These are phyloP conservation scores for Eupsilia transversa DNA, from an alignment of 2,888 invertebrate species.

Conservation along the genomic window DNA sequence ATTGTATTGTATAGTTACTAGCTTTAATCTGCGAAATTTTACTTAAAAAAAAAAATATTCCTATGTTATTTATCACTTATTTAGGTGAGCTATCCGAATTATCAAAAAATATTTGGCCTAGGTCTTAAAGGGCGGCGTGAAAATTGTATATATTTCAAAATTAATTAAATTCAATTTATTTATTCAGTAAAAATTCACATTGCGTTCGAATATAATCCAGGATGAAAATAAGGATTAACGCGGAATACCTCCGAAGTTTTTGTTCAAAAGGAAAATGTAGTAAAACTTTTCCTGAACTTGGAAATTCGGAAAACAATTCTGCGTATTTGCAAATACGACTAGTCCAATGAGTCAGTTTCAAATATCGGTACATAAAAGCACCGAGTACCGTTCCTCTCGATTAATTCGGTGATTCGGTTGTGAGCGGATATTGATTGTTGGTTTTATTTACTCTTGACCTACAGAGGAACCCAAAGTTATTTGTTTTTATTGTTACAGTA, in stretches of 20 bases:
- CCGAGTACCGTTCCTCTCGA: not conserved
- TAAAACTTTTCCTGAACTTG: too few relatives aligned
- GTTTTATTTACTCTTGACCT: conserved; percentile 29
- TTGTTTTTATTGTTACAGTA: not conserved
- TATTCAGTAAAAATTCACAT: too few relatives aligned
- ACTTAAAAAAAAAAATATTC: too few relatives aligned
- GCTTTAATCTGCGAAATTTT: too few relatives aligned
- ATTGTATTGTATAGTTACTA: not conserved
- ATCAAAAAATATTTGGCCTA: too few relatives aligned
- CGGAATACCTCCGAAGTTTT: not conserved
- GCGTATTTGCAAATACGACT: not conserved
- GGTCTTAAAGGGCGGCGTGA: too few relatives aligned
- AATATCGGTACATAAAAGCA: conserved; percentile 10
- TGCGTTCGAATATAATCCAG: too few relatives aligned
- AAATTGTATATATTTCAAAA: not conserved
- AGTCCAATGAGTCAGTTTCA: conserved; percentile 1
- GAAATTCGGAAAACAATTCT: not conserved
- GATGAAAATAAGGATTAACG: too few relatives aligned
- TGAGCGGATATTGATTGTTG: conserved; percentile 15
- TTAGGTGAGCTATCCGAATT: too few relatives aligned
- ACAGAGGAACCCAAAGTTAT: not conserved
- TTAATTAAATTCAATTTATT: too few relatives aligned
- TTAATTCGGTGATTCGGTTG: conserved; percentile 9
- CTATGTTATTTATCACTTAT: too few relatives aligned
- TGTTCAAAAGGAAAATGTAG: too few relatives aligned